Evolutionary conservation across 2,888 invertebrate genomes (phyloP), one percentile per base, ranked within the genome.

Genomic region (Agriotes lineatus): DNA sequence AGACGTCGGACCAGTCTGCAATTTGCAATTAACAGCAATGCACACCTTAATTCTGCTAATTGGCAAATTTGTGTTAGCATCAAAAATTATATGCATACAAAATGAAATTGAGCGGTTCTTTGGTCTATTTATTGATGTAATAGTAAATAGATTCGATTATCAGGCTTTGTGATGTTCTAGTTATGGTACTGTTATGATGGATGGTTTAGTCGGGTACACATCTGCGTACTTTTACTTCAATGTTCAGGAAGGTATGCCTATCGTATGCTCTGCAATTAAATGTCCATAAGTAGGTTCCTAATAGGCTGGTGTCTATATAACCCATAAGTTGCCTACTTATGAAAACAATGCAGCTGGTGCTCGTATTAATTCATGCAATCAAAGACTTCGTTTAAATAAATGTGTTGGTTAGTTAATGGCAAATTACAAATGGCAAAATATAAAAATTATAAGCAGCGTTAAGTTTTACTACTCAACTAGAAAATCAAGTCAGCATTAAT

Each of bases 41-140:
- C 37, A 5, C 20, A 37, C 18, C 12, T 5, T 12, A 6, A 37
- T 37, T 4, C 19, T 35, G 19, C 12, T 37, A 35, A 37, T 56
- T 37, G 18, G 18, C 12, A 37, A 39, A n/a, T 22, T 48, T 12
- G 19, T 42, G 9, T 14, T 50, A 10, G 20, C 9, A n/a, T 50
- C 33, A 7, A 16, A 14, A 52, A 33, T 16, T 18, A 50, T 20
- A 3, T 50, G 16, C 37, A 35, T 10, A 37, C 37, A 50, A 35
- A 50, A 61, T 45, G 9, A 45, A 45, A 45, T 20, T 20, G 1
- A 61, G 22, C 61, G 50, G 39, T 50, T 61, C 61, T 50, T 14
- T 61, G 50, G 61, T 50, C 50, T 50, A 48, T 35, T 61, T 61
- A 10, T 19, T 61, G 16, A 50, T 10, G 7, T 45, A 45, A 45